phyloP scores from a whole-genome alignment of 64 coral and sea anemone species.

The Astreopora myriophthalma region DNA sequence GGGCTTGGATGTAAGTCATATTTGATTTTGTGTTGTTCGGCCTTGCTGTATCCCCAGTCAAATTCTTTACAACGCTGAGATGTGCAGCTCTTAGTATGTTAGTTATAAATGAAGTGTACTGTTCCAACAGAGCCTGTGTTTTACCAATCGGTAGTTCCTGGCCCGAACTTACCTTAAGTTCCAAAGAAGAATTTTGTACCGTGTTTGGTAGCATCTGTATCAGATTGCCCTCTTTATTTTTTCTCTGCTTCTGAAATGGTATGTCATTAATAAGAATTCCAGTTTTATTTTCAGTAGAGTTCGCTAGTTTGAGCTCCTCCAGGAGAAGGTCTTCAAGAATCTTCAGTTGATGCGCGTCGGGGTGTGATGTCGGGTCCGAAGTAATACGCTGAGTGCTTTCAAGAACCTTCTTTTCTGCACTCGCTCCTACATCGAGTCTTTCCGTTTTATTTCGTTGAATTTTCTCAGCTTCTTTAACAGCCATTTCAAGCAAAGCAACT shows the following conservation, averaged over 20 bases:
- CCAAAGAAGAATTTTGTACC: not conserved
- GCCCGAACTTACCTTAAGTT: not conserved
- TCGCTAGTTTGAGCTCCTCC: constrained; percentile 5
- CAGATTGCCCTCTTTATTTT: not conserved
- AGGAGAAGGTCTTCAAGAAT: not conserved
- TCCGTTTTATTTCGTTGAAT: constrained; percentile 25
- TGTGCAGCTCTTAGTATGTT: constrained; percentile 18
- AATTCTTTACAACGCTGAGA: not conserved
- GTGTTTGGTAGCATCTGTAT: not conserved
- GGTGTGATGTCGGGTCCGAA: not conserved
- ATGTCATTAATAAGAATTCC: constrained; percentile 28
- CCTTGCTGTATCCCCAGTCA: not conserved
- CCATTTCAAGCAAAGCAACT: constrained; percentile 34
- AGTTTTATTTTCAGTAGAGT: not conserved
- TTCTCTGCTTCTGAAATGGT: constrained; percentile 32
- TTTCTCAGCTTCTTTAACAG: constrained; percentile 19
- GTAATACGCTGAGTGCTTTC: not conserved
- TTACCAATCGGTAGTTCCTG: not conserved
- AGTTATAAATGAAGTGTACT: constrained; percentile 43
- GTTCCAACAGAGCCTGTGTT: not conserved
- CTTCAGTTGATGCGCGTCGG: not conserved
- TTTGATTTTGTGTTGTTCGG: not conserved
- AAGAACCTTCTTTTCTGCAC: not conserved
- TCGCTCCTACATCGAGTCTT: not conserved
- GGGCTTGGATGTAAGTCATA: not conserved